These are phyloP conservation scores for Lithophane leautieri DNA, from an alignment of 2,888 invertebrate genomes.

Conservation along the genomic window DNA sequence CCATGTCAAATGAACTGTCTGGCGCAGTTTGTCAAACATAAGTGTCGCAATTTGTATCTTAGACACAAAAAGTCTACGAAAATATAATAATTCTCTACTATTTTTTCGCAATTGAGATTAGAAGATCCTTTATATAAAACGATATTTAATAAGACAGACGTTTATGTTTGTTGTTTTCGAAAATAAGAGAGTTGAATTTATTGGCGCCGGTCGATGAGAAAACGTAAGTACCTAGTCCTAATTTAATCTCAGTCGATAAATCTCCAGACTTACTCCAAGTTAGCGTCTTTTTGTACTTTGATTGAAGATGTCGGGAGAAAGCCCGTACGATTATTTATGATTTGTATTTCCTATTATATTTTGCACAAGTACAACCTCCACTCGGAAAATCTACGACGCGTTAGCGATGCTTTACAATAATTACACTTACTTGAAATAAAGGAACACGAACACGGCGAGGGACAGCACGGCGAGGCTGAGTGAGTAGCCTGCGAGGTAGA, in stretches of 20 bases:
- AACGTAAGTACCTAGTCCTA: neutral
- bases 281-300: neutral
- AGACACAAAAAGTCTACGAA: slow-evolving; percentile 6
- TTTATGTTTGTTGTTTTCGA: neutral
- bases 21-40: slow-evolving; percentile 4
- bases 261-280: too few relatives aligned
- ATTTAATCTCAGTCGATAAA: neutral
- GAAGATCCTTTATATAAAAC: neutral
- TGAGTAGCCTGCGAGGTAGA: slow-evolving; percentile 96
- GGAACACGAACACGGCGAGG: slow-evolving; percentile 95
- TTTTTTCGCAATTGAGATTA: slow-evolving; percentile 6
- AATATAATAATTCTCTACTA: slow-evolving; percentile 10
- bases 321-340: neutral
- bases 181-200: neutral
- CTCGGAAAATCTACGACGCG: neutral
- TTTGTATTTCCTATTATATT: neutral
- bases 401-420: neutral
- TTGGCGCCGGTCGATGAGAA: neutral
- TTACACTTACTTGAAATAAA: slow-evolving; percentile 95
- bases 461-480: slow-evolving; percentile 95
- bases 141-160: neutral
- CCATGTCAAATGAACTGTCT: slow-evolving; percentile 25
- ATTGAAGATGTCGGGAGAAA: neutral
- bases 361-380: neutral
- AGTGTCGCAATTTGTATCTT: slow-evolving; percentile 35